A percentile compares a stretch with the other conserved stretches of the same genome.
These are phyloP conservation scores for Atlantisia rogersi DNA, from an alignment of 2,113 vertebrate species.

Conservation along the genomic window DNA sequence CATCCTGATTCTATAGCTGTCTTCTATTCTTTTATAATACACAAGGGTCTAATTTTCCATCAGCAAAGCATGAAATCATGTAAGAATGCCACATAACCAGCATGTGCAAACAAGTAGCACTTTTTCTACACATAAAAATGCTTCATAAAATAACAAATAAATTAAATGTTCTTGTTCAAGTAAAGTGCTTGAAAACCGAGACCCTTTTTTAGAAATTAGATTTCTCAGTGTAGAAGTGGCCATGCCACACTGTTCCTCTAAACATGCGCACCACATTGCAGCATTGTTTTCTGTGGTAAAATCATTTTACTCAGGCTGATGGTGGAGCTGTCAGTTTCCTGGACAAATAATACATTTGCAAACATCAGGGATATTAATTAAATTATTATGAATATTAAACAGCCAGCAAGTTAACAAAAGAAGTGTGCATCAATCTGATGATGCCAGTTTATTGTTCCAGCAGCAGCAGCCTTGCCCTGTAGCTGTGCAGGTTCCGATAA, in stretches of 20 bases:
- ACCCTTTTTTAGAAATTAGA: slow-evolving; percentile 60
- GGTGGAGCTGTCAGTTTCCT: slow-evolving; percentile 23
- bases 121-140: slow-evolving; percentile 82
- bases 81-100: slow-evolving; percentile 91
- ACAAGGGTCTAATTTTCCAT: slow-evolving; percentile 95
- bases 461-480: neutral
- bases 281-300: slow-evolving; percentile 20
- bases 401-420: slow-evolving; percentile 49
- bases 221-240: neutral
- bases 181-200: slow-evolving; percentile 70
- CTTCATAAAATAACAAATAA: slow-evolving; percentile 90
- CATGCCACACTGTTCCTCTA: slow-evolving; percentile 12
- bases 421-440: neutral
- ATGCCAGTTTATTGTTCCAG: neutral
- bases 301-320: slow-evolving; percentile 35
- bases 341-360: slow-evolving; percentile 19
- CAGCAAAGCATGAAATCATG: slow-evolving; percentile 97
- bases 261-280: slow-evolving; percentile 38
- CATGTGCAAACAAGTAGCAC: slow-evolving; percentile 84
- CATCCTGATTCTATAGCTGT: slow-evolving; percentile 86
- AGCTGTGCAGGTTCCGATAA: neutral
- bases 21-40: slow-evolving; percentile 90
- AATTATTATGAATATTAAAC: slow-evolving; percentile 58
- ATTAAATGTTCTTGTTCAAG: slow-evolving; percentile 79
- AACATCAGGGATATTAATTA: slow-evolving; percentile 36